Percentiles rank a stretch among this genome's conserved stretches.
Evolutionary conservation across 2,888 invertebrate genomes (phyloP).

Genomic region (Dermolepida albohirtum): DNA sequence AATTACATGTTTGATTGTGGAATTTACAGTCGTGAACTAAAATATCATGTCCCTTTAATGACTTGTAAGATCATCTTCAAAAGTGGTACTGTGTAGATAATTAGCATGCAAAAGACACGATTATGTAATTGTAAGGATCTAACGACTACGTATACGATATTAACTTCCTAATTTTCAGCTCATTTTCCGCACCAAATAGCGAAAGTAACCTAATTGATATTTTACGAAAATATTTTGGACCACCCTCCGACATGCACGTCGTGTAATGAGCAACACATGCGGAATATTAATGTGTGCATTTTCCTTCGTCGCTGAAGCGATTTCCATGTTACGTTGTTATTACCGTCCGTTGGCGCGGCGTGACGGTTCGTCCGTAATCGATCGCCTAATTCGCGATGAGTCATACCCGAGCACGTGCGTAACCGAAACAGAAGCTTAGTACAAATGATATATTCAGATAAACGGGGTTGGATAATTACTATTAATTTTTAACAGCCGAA

Average conservation of each 20-base stretch:
- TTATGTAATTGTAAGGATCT: background rate
- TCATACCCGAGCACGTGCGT: constrained; percentile 31
- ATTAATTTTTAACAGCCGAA: too few relatives aligned
- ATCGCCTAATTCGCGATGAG: constrained; percentile 35
- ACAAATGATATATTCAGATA: constrained; percentile 5
- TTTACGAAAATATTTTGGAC: constrained; percentile 18
- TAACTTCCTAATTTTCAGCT: constrained; percentile 26
- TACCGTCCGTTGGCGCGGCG: constrained; percentile 4
- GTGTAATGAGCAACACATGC: constrained; percentile 35
- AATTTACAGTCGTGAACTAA: too few relatives aligned
- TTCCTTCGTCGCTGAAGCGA: constrained; percentile 13
- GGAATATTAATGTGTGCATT: constrained; percentile 33
- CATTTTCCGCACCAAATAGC: constrained; percentile 18
- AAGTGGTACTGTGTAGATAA: too few relatives aligned
- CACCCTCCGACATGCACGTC: constrained; percentile 24
- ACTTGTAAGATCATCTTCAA: too few relatives aligned
- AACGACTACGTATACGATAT: constrained; percentile 4
- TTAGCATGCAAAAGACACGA: too few relatives aligned
- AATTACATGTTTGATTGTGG: too few relatives aligned
- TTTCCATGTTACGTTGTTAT: constrained; percentile 17
- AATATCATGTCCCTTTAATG: too few relatives aligned
- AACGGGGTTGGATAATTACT: background rate
- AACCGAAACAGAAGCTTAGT: too few relatives aligned
- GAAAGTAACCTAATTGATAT: constrained; percentile 33
- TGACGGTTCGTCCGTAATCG: constrained; percentile 25